Conservation (phyloP, 2,797 vertebrate genomes). For the Hydrocynus forskahlii region DNA sequence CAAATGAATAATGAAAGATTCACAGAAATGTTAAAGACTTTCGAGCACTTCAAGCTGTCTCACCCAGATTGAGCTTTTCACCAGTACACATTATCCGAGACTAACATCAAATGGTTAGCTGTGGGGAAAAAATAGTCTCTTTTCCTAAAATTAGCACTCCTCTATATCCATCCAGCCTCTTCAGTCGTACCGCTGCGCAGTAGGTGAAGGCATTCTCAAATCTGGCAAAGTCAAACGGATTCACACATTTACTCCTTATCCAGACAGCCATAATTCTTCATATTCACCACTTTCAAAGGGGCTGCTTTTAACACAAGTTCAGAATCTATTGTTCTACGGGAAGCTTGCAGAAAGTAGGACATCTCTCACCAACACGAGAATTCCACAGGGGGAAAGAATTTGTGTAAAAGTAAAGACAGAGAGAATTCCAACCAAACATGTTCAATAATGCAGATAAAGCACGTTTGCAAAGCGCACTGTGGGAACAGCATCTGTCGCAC, state of each 20-base stretch:
- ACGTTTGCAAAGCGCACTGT: neutral
- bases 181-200: constrained; percentile 6
- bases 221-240: constrained; percentile 43
- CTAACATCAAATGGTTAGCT: constrained; percentile 31
- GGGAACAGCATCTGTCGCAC: constrained; percentile 30
- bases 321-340: constrained; percentile 46
- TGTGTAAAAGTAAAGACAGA: constrained; percentile 50
- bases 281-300: constrained; percentile 29
- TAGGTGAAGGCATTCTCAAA: constrained; percentile 27
- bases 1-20: neutral
- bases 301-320: constrained; percentile 13
- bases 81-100: constrained; percentile 26
- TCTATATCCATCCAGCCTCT: constrained; percentile 34
- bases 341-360: constrained; percentile 52
- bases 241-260: constrained; percentile 40
- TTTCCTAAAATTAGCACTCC: constrained; percentile 49
- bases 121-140: constrained; percentile 27
- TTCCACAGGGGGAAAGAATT: constrained; percentile 39
- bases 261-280: constrained; percentile 38
- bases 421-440: constrained; percentile 46
- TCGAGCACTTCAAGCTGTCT: constrained; percentile 17
- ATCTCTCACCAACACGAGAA: constrained; percentile 28
- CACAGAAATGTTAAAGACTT: constrained; percentile 1
- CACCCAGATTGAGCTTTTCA: constrained; percentile 34
- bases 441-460: constrained; percentile 51